Evolutionary conservation across 2,888 invertebrate species (phyloP).

Genomic region (Gastracanthus pulcherrimus): DNA sequence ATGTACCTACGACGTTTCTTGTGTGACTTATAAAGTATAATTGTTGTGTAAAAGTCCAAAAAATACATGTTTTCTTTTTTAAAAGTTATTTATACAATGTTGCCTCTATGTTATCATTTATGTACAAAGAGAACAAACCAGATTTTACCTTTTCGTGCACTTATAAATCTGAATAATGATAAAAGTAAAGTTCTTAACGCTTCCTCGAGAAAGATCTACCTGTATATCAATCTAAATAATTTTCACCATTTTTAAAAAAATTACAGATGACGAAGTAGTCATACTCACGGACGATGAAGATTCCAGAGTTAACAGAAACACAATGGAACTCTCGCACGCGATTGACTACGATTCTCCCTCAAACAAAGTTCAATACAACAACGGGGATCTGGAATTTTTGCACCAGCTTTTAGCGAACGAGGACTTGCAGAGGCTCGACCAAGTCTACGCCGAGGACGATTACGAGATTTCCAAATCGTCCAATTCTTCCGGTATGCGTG

Average conservation of each 20-base stretch:
- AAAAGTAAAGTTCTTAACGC: no score
- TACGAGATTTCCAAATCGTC: background rate
- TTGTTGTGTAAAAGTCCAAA: no score
- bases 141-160: no score
- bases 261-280: background rate
- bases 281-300: background rate
- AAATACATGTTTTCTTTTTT: no score
- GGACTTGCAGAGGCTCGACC: background rate
- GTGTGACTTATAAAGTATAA: no score
- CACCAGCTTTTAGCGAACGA: background rate
- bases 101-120: no score
- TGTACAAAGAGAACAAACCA: no score
- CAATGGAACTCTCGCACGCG: background rate
- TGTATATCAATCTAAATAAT: no score
- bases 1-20: no score
- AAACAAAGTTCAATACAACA: background rate
- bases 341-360: background rate
- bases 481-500: background rate
- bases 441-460: background rate
- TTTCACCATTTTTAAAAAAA: background rate
- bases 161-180: no score
- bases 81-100: no score
- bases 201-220: no score
- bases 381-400: background rate
- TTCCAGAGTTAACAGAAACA: background rate